Evolutionary conservation across 2,797 vertebrate genomes (phyloP).

Genomic region (Adelosebastes latens): DNA sequence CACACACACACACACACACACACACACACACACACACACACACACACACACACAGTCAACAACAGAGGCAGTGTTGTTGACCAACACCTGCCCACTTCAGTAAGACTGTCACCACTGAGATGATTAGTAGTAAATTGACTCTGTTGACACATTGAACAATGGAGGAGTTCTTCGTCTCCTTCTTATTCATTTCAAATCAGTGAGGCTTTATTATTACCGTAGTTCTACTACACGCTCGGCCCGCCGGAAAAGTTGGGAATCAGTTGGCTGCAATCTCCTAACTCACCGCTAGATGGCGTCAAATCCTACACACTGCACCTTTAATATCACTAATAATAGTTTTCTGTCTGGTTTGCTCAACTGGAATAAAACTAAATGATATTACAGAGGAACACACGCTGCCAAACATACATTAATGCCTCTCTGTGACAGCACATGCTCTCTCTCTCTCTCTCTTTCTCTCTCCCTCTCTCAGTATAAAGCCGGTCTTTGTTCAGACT

Average conservation of each 20-base stretch:
- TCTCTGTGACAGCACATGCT: background rate
- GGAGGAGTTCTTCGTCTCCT: background rate
- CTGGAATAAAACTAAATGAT: background rate
- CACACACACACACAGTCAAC: background rate
- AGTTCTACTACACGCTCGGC: too few relatives aligned
- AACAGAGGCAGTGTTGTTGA: conserved; percentile 42
- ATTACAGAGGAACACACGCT: background rate
- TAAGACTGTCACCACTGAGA: conserved; percentile 7
- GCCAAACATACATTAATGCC: background rate
- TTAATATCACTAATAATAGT: background rate
- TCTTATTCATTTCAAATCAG: background rate
- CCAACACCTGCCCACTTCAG: conserved; percentile 42
- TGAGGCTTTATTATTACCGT: background rate
- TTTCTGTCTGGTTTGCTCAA: background rate
- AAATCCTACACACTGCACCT: background rate
- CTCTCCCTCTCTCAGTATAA: background rate
- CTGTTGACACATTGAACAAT: background rate
- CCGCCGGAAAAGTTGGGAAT: too few relatives aligned
- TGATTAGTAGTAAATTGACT: background rate
- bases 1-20: background rate
- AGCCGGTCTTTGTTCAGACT: background rate
- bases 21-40: background rate
- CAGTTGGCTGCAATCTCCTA: too few relatives aligned
- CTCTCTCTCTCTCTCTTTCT: background rate
- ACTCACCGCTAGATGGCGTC: too few relatives aligned